phyloP scores from a whole-genome alignment of 2,888 invertebrate genomes.

The Pycnomerus fuliginosus region DNA sequence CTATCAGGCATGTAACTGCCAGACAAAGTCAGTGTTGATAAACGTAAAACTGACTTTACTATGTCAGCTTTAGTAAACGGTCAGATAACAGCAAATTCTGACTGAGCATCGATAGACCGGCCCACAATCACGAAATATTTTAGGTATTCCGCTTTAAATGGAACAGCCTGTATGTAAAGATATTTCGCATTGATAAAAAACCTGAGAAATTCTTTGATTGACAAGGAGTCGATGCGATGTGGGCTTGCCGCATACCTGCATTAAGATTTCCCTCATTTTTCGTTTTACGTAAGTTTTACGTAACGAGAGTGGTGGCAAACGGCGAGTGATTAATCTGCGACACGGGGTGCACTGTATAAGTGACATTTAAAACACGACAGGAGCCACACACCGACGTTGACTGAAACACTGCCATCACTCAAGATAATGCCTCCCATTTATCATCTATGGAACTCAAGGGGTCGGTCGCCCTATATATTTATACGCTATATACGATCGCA shows the following conservation, averaged over 20 bases:
- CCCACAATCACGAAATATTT: too few species aligned
- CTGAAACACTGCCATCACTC: constrained; percentile 46
- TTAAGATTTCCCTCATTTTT: not conserved
- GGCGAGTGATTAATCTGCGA: constrained; percentile 32
- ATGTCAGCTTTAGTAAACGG: too few species aligned
- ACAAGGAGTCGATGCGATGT: too few species aligned
- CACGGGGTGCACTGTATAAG: constrained; percentile 37
- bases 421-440: constrained; percentile 44
- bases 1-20: too few species aligned
- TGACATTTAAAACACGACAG: constrained; percentile 43
- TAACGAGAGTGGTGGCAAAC: constrained; percentile 27
- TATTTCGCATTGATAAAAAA: too few species aligned
- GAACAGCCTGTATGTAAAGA: too few species aligned
- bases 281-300: constrained; percentile 4
- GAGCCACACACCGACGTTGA: constrained; percentile 46
- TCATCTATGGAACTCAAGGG: constrained; percentile 34
- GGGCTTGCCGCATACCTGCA: constrained; percentile 1
- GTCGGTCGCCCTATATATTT: constrained; percentile 28
- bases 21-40: too few species aligned
- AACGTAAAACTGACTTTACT: too few species aligned
- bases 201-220: too few species aligned
- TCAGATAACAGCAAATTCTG: too few species aligned
- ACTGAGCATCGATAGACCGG: too few species aligned
- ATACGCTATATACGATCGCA: constrained; percentile 13
- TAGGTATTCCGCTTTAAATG: too few species aligned